Evolutionary conservation across 2,797 vertebrate genomes (phyloP), one percentile per base, ranked within the genome.

Genomic region (Coregonus ussuriensis): DNA sequence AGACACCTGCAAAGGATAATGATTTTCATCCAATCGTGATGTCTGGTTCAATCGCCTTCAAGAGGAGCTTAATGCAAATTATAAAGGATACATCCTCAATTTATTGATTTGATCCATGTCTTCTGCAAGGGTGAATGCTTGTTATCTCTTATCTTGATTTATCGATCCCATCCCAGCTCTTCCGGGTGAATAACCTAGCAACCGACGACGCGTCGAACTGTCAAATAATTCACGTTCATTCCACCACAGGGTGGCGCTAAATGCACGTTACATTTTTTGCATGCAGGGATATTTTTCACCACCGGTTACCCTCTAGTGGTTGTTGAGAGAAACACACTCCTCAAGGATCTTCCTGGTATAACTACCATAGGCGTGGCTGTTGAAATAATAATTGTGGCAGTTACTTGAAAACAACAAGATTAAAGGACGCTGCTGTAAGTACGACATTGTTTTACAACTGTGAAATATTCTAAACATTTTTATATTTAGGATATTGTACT

Each of bases 391-490:
- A 83, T 81, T 78, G 79, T 71, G 47, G 79, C 89, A 92, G 84
- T 93, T 91, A 93, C 90, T 91, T 92, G 91, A 89, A 81, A 90
- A 77, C 87, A 84, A 83, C 80, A 1, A 85, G 93, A 94, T 94
- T 95, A 94, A 94, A 94, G 93, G 94, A 93, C 95, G 94, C 95
- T 95, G 95, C 95, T 94, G 95, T 95, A 86, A 94, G 95, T 95
- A 80, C 9, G 21, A 63, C 25, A 63, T 63, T 63, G 21, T 21
- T 21, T 21, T 1, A 21, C 25, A 25, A 9, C 75, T 78, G 65
- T 31, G 56, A 81, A 83, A 79, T 4, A 78, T 47, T 65, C 29
- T 33, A 25, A 76, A 70, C 0, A 70, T 77, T 15, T 79, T 4
- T 41, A 47, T 47, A 47, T 47, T 84, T 37, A 29, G 71, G 71